Percentiles rank a stretch among this genome's conserved stretches.
Evolutionary conservation across 2,797 vertebrate genomes (phyloP).

Genomic region (Sphaeramia orbicularis): DNA sequence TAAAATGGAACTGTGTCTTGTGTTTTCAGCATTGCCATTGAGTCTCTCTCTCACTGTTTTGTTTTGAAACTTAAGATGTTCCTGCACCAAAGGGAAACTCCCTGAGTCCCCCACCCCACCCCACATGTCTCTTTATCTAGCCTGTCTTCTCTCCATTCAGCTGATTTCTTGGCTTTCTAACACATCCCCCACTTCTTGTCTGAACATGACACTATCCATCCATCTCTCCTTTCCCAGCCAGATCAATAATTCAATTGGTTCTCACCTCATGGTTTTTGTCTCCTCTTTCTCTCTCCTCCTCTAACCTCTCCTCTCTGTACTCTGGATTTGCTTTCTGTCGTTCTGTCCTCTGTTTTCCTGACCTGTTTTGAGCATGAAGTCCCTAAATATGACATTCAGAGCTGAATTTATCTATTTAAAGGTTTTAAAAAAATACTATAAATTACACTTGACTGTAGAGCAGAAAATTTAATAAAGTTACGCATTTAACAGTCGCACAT

Average conservation of each 20-base stretch:
- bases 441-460: too few species aligned
- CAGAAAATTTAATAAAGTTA: background rate
- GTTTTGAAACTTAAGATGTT: constrained; percentile 61
- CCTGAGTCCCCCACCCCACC: background rate
- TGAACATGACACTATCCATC: constrained; percentile 70
- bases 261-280: constrained; percentile 44
- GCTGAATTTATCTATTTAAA: too few species aligned
- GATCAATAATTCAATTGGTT: constrained; percentile 83
- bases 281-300: constrained; percentile 38
- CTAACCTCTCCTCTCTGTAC: background rate
- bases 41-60: constrained; percentile 20
- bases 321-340: background rate
- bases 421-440: too few species aligned
- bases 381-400: background rate
- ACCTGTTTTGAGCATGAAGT: too few species aligned
- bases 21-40: constrained; percentile 1
- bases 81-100: constrained; percentile 41
- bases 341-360: background rate
- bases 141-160: constrained; percentile 42
- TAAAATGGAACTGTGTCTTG: background rate
- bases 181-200: constrained; percentile 12
- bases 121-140: constrained; percentile 7
- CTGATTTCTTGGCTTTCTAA: constrained; percentile 22
- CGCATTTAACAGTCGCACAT: background rate
- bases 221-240: constrained; percentile 76